Evolutionary conservation across 2,797 vertebrate species (phyloP).

Genomic region (Falco peregrinus): DNA sequence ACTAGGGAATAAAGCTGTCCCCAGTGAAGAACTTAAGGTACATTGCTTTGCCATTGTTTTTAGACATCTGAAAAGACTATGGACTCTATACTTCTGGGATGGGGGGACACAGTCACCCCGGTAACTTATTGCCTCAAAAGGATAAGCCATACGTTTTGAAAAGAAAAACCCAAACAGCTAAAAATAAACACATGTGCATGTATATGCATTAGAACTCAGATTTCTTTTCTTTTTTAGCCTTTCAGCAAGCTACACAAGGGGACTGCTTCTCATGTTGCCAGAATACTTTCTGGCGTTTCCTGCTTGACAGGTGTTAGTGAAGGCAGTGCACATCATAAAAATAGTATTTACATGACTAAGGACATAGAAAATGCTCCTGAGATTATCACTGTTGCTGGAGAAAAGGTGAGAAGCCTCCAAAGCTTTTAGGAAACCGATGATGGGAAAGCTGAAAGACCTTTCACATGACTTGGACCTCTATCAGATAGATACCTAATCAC

Average conservation of each 20-base stretch:
- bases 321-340: background rate
- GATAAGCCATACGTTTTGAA: background rate
- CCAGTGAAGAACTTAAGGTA: background rate
- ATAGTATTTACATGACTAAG: background rate
- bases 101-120: background rate
- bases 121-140: background rate
- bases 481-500: background rate
- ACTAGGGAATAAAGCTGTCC: background rate
- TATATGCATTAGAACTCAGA: background rate
- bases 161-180: background rate
- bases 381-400: background rate
- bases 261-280: background rate
- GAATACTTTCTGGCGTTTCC: background rate
- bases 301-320: background rate
- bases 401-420: background rate
- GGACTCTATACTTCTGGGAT: background rate
- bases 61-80: background rate
- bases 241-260: background rate
- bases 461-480: background rate
- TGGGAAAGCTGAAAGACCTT: background rate
- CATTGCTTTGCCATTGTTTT: background rate
- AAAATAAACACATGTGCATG: background rate
- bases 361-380: background rate
- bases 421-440: background rate
- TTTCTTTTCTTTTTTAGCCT: background rate